These are phyloP conservation scores for Phylloscopus whistleri DNA, from an alignment of 2,113 vertebrate genomes.

Conservation along the genomic window DNA sequence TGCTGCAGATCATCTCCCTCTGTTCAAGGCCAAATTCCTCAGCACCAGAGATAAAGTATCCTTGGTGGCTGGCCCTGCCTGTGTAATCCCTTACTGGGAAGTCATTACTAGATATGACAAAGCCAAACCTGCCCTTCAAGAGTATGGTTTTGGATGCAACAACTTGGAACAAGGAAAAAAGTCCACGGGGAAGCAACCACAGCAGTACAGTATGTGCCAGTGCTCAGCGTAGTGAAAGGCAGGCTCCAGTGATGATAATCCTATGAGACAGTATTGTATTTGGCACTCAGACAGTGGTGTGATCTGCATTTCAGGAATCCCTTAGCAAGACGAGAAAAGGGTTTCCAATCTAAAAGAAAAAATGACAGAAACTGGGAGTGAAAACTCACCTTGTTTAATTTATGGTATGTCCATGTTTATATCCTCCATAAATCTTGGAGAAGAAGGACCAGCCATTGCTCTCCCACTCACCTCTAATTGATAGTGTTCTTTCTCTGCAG, in stretches of 20 bases:
- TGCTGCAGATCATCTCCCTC: not conserved
- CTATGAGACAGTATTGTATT: not conserved
- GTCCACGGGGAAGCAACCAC: not conserved
- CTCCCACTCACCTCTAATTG: not conserved
- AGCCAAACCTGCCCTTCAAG: not conserved
- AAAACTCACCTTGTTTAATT: slow-evolving; percentile 13
- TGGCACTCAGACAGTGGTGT: not conserved
- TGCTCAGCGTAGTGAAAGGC: not conserved
- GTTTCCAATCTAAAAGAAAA: slow-evolving; percentile 11
- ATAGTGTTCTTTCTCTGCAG: not conserved
- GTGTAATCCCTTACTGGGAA: not conserved
- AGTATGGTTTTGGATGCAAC: not conserved
- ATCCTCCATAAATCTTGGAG: not conserved
- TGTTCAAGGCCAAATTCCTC: slow-evolving; percentile 6
- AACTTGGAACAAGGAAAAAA: not conserved
- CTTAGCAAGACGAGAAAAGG: not conserved
- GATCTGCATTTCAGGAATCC: not conserved
- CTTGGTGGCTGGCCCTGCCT: not conserved
- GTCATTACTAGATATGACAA: not conserved
- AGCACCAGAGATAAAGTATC: not conserved
- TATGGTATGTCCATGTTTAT: not conserved
- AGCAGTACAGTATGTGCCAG: not conserved
- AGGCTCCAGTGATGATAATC: not conserved
- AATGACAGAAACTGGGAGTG: not conserved
- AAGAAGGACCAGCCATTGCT: not conserved